phyloP scores from a whole-genome alignment of 2,888 invertebrate genomes.

The Diogma glabrata region DNA sequence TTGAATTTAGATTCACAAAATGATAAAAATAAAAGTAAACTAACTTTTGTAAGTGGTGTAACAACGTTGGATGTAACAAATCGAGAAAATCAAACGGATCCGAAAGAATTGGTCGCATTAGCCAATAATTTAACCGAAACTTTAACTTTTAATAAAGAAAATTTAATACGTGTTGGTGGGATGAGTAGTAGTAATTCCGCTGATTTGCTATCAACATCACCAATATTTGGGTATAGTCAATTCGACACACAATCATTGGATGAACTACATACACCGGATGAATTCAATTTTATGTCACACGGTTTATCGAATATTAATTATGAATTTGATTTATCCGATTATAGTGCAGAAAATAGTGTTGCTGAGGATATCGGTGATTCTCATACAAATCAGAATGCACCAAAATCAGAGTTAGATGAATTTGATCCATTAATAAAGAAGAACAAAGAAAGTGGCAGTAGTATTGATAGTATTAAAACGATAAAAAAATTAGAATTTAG shows the following conservation, averaged over 20 bases:
- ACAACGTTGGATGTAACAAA: too few species aligned
- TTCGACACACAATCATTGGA: conserved; percentile 49
- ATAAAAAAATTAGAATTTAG: too few species aligned
- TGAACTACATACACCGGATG: conserved; percentile 48
- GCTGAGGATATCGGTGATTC: conserved; percentile 41
- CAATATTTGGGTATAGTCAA: conserved; percentile 39
- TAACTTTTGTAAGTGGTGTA: background rate
- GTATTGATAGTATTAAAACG: conserved; percentile 1
- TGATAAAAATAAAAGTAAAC: background rate
- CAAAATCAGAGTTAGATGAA: conserved; percentile 32
- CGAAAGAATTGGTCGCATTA: conserved; percentile 1
- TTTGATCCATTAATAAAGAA: conserved; percentile 32
- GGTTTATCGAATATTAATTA: conserved; percentile 61
- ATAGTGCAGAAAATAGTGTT: conserved; percentile 59
- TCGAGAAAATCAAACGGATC: background rate
- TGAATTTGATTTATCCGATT: conserved; percentile 63
- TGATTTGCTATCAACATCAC: conserved; percentile 49
- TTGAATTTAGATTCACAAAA: background rate
- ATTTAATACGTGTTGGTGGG: conserved; percentile 1
- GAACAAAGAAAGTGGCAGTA: conserved; percentile 18
- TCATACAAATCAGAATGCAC: conserved; percentile 29
- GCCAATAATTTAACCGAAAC: conserved; percentile 7
- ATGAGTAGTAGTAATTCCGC: conserved; percentile 24
- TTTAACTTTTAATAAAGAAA: background rate
- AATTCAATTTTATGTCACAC: conserved; percentile 42